These are phyloP conservation scores for Micropterix aruncella DNA, from an alignment of 2,888 invertebrate species.

Conservation along the genomic window DNA sequence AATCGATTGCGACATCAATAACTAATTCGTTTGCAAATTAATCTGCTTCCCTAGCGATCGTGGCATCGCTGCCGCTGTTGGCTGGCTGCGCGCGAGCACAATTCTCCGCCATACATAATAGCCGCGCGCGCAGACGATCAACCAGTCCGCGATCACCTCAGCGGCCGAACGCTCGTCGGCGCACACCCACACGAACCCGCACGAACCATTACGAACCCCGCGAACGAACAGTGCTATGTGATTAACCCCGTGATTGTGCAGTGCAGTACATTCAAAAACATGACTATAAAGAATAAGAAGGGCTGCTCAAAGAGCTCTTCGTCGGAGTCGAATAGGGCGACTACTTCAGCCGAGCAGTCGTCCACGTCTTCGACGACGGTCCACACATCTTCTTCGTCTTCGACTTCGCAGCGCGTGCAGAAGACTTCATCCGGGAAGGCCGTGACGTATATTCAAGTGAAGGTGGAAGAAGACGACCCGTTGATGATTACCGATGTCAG, in stretches of 20 bases:
- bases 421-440: conserved; percentile 30
- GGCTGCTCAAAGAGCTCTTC: conserved; percentile 29
- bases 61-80: not conserved
- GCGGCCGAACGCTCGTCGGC: not conserved
- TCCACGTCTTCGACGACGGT: conserved; percentile 25
- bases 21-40: too few relatives aligned
- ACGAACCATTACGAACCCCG: too few relatives aligned
- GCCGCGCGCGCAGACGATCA: not conserved
- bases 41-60: too few relatives aligned
- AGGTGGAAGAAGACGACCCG: conserved; percentile 39
- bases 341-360: conserved; percentile 32
- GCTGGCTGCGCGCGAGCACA: not conserved
- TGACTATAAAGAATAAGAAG: conserved; percentile 42
- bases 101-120: not conserved
- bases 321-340: conserved; percentile 21
- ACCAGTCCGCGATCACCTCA: not conserved
- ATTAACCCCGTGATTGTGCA: too few relatives aligned
- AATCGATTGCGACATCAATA: too few relatives aligned
- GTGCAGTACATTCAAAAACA: conserved; percentile 19
- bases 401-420: conserved; percentile 29
- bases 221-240: too few relatives aligned
- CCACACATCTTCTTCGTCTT: conserved; percentile 24
- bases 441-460: conserved; percentile 36
- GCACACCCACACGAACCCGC: not conserved
- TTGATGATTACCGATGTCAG: conserved; percentile 38